Percentiles rank a stretch among this genome's conserved stretches.
Evolutionary conservation across 2,113 vertebrate genomes (phyloP).

Genomic region (Drymodes brunneopygia): DNA sequence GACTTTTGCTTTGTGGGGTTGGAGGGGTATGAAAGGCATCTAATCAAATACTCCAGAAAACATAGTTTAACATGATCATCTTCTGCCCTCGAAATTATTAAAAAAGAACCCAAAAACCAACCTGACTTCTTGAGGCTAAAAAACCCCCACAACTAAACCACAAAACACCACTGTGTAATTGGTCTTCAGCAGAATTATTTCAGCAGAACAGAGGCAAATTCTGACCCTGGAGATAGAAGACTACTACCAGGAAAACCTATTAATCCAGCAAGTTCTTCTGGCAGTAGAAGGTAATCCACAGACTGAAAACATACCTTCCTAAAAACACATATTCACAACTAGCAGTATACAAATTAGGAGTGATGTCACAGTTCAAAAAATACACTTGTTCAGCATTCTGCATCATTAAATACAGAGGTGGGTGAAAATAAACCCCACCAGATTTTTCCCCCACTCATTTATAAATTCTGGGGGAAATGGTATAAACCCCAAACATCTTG

Average conservation of each 20-base stretch:
- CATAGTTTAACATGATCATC: background rate
- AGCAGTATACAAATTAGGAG: background rate
- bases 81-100: background rate
- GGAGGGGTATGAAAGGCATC: background rate
- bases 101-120: background rate
- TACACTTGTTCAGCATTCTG: background rate
- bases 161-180: background rate
- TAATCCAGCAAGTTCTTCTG: background rate
- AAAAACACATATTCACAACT: background rate
- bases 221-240: background rate
- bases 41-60: background rate
- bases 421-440: background rate
- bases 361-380: background rate
- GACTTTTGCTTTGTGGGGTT: background rate
- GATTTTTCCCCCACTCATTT: no score
- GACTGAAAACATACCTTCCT: background rate
- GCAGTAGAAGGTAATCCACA: background rate
- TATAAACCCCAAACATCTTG: background rate
- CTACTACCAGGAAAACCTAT: background rate
- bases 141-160: background rate
- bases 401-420: background rate
- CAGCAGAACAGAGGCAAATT: background rate
- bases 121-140: background rate
- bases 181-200: background rate
- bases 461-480: background rate